Evolutionary conservation across 2,113 vertebrate genomes (phyloP), one percentile per base, ranked within the genome.

Genomic region (Brachypodius melanocephalos): DNA sequence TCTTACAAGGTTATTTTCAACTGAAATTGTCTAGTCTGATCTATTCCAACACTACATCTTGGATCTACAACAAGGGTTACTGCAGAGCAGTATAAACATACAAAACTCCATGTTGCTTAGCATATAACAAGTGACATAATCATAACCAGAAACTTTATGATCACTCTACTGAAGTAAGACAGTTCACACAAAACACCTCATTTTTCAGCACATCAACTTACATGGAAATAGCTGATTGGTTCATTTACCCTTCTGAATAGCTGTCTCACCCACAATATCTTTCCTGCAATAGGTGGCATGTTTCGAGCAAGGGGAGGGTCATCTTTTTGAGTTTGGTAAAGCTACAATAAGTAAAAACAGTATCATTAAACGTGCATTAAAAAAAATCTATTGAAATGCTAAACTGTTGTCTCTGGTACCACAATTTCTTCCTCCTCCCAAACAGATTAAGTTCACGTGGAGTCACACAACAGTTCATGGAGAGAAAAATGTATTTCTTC

Each of bases 241-340:
- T 98, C 98, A 55, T 98, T 97, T 95, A 99, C 96, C 88, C 97
- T 98, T 57, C 94, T 97, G 92, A 98, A 98, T 18, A 99, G 98
- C 79, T 98, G 97, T 72, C 98, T 98, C 83, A 94, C 98, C 98
- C 99, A 99, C 16, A 97, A 31, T 85, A 99, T 98, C 94, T 95
- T 98, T 86, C 98, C 98, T 85, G 98, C 97, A 79, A 98, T 73
- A 12, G 98, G 98, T 61, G 98, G 98, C 98, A 98, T 98, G 88
- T 98, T 98, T 87, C 97, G 97, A 83, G 96, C 96, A 78, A 99
- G 95, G 40, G 98, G 98, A 45, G 98, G 98, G 17, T 98, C 92
- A 34, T 98, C 94, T 93, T 98, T 98, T 80, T 98, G 89, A 77
- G 76, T 89, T 65, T 98, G 94, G 90, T 98, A 99, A 91, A 98